Percentiles rank a stretch among this genome's conserved stretches.
These are phyloP conservation scores for Bombus cullumanus DNA, from an alignment of 1,140 invertebrate species.

Conservation along the genomic window DNA sequence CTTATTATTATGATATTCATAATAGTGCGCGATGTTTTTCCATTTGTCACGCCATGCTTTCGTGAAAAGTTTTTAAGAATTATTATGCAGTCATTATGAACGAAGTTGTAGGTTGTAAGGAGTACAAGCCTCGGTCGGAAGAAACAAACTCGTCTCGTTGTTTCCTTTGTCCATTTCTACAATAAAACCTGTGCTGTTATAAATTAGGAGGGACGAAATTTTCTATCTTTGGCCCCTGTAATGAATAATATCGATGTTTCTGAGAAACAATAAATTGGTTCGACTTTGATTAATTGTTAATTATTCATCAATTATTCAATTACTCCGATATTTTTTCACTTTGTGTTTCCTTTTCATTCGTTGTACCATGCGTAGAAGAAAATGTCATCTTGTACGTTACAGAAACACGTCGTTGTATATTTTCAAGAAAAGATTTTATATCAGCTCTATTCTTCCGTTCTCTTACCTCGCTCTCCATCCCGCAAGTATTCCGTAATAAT, in stretches of 20 bases:
- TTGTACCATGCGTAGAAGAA: neutral
- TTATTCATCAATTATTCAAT: neutral
- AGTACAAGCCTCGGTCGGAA: neutral
- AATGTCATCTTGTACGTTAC: neutral
- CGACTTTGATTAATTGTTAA: neutral
- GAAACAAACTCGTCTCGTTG: neutral
- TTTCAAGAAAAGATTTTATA: neutral
- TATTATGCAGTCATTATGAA: neutral
- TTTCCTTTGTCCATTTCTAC: neutral
- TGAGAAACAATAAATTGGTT: neutral
- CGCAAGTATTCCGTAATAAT: neutral
- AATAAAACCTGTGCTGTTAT: neutral
- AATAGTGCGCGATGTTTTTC: neutral
- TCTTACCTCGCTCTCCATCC: neutral
- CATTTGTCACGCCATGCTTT: too few relatives aligned
- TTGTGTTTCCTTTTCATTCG: neutral
- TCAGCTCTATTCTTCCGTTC: neutral
- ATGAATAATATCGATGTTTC: neutral
- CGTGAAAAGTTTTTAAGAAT: neutral
- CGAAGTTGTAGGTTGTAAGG: neutral
- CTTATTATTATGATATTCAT: conserved; percentile 39
- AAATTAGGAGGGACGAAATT: neutral
- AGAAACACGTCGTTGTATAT: neutral
- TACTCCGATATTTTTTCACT: neutral
- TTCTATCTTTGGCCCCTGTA: neutral